These are phyloP conservation scores for Pogona vitticeps DNA, from an alignment of 2,113 vertebrate species.

Conservation along the genomic window DNA sequence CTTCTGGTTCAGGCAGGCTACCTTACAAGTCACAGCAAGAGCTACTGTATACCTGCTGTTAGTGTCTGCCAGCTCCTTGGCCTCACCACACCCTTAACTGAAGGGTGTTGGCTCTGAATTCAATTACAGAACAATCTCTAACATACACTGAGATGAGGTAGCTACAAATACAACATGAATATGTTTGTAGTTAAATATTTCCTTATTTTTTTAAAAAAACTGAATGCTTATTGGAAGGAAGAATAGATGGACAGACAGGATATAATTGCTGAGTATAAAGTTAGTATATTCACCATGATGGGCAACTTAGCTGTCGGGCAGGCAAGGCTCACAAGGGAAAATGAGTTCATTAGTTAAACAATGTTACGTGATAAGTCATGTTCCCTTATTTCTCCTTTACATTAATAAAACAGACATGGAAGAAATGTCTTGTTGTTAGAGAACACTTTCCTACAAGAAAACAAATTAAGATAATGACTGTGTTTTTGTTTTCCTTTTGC, in stretches of 20 bases:
- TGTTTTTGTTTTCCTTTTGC: background rate
- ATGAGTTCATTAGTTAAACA: conserved; percentile 12
- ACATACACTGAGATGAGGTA: background rate
- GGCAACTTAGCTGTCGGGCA: conserved; percentile 27
- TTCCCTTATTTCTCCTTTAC: background rate
- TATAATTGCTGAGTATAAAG: background rate
- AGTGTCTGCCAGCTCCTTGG: background rate
- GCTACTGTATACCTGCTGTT: background rate
- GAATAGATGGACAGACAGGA: background rate
- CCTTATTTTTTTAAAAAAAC: conserved; percentile 1
- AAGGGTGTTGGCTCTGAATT: no score
- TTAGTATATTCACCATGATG: background rate
- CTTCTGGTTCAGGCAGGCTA: background rate
- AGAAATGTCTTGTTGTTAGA: conserved; percentile 2
- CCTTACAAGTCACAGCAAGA: background rate
- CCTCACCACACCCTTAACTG: background rate
- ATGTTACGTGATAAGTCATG: conserved; percentile 9
- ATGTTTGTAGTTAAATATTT: background rate
- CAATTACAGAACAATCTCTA: background rate
- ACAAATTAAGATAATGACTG: conserved; percentile 5
- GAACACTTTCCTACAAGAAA: conserved; percentile 16
- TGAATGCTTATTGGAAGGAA: background rate
- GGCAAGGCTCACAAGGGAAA: conserved; percentile 4
- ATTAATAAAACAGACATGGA: conserved; percentile 16
- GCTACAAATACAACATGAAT: background rate